A percentile compares a stretch with the other conserved stretches of the same genome.
These are phyloP conservation scores for Gnathonemus longibarbis DNA, from an alignment of 2,113 vertebrate genomes.

Conservation along the genomic window DNA sequence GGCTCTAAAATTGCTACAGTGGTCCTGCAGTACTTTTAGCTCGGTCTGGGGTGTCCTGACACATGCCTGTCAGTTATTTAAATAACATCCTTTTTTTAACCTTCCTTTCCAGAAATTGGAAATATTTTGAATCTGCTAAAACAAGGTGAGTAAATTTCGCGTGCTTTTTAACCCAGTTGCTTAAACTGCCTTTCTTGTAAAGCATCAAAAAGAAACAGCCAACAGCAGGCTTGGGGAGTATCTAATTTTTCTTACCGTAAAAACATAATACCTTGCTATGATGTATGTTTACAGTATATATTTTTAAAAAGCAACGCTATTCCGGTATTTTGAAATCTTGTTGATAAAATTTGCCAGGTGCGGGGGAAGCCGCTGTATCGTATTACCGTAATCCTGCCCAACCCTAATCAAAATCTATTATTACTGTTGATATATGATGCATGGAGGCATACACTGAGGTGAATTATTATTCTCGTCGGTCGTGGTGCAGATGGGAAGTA, in stretches of 20 bases:
- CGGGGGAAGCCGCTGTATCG: background rate
- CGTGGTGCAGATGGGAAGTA: background rate
- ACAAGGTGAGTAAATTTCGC: constrained; percentile 68
- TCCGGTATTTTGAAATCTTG: background rate
- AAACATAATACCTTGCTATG: background rate
- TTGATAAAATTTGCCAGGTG: background rate
- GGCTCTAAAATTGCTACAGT: background rate
- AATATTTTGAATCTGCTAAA: constrained; percentile 82
- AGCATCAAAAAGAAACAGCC: background rate
- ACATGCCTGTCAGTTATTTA: background rate
- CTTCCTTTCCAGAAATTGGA: constrained; percentile 73
- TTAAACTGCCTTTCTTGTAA: background rate
- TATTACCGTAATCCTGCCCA: background rate
- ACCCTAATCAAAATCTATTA: background rate
- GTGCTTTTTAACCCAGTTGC: background rate
- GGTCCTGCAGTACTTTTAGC: background rate
- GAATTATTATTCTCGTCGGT: background rate
- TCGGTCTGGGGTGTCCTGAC: background rate
- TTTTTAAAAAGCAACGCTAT: background rate
- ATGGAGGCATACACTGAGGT: background rate
- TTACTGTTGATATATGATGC: background rate
- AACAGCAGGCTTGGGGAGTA: background rate
- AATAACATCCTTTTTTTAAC: background rate
- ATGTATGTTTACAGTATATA: background rate
- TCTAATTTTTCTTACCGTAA: background rate